Evolutionary conservation across 2,888 invertebrate genomes (phyloP).

Genomic region (Ommatoiulus sabulosus): DNA sequence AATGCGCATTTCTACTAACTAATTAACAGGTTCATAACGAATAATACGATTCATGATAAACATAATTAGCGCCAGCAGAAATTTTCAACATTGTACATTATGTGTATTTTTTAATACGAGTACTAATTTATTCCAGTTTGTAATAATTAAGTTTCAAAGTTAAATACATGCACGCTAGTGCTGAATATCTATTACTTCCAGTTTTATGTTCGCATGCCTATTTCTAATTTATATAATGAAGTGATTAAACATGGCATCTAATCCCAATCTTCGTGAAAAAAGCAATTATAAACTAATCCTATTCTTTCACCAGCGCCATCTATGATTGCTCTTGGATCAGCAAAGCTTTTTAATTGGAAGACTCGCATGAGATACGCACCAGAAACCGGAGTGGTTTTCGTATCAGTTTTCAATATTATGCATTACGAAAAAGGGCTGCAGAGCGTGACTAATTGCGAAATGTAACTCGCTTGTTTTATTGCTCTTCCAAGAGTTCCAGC

Average conservation of each 20-base stretch:
- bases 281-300: slow-evolving; percentile 20
- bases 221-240: background rate
- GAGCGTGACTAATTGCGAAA: background rate
- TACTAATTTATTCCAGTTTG: no score
- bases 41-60: no score
- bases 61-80: no score
- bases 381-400: background rate
- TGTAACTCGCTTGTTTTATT: background rate
- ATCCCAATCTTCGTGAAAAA: background rate
- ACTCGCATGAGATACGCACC: background rate
- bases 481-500: background rate
- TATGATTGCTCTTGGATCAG: background rate
- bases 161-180: background rate
- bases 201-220: background rate
- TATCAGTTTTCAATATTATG: background rate
- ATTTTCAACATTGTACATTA: no score
- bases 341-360: background rate
- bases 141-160: no score
- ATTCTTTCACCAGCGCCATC: background rate
- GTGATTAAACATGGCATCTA: background rate
- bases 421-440: background rate
- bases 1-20: no score
- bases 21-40: no score
- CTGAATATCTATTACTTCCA: background rate
- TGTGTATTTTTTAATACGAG: no score